Percentiles rank a stretch among this genome's conserved stretches.
These are phyloP conservation scores for Cygnus buccinator DNA, from an alignment of 2,113 vertebrate species.

Conservation along the genomic window DNA sequence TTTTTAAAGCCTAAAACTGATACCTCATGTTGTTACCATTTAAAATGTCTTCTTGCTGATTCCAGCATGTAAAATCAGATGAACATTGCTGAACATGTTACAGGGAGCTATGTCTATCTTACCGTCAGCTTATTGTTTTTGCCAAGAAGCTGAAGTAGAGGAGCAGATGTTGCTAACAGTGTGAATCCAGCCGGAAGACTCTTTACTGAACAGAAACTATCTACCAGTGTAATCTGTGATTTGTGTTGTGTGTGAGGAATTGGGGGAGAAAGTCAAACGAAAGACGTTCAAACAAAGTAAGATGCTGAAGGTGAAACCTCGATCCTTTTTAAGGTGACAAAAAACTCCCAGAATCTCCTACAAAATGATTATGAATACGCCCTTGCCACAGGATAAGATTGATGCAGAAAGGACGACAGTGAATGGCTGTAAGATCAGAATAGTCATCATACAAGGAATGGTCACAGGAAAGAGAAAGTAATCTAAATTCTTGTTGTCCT, in stretches of 20 bases:
- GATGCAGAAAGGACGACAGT: constrained; percentile 20
- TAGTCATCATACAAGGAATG: not conserved
- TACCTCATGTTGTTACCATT: not conserved
- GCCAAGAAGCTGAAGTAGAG: constrained; percentile 34
- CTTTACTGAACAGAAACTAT: not conserved
- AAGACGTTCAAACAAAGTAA: constrained; percentile 1
- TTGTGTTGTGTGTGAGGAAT: not conserved
- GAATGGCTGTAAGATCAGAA: constrained; percentile 10
- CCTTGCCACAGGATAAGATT: constrained; percentile 15
- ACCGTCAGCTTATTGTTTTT: constrained; percentile 4
- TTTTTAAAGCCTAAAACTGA: not conserved
- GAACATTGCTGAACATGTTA: not conserved
- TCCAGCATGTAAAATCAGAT: not conserved
- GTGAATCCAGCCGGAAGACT: constrained; percentile 15
- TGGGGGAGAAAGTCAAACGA: not conserved
- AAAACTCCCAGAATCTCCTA: constrained; percentile 1
- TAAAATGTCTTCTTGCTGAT: not conserved
- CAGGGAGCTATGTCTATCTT: not conserved
- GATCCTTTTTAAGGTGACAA: not conserved
- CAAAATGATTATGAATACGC: not conserved
- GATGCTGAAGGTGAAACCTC: not conserved
- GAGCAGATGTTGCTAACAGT: constrained; percentile 29
- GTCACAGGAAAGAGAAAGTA: not conserved
- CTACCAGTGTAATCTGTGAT: not conserved
- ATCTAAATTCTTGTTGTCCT: constrained; percentile 2